These are phyloP conservation scores for Amblyjoppa proteus DNA, from an alignment of 2,888 invertebrate genomes.

Conservation along the genomic window DNA sequence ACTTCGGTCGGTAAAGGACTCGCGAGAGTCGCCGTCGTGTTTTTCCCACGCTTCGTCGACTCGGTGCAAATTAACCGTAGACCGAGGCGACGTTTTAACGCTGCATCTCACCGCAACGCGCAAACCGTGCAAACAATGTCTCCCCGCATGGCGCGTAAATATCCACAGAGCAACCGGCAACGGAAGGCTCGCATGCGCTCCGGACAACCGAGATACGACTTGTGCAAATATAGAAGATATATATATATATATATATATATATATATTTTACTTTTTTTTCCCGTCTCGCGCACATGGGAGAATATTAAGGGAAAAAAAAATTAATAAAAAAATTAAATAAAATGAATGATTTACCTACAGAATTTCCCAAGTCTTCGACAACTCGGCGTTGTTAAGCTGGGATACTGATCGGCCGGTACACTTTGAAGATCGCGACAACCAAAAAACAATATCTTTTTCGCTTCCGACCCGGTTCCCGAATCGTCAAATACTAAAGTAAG, in stretches of 20 bases:
- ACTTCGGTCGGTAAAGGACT: neutral
- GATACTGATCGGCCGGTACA: slow-evolving; percentile 91
- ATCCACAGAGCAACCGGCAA: neutral
- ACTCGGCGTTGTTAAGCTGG: slow-evolving; percentile 98
- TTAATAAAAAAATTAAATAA: neutral
- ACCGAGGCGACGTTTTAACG: slow-evolving; percentile 40
- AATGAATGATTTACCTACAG: slow-evolving; percentile 90
- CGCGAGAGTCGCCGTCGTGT: slow-evolving; percentile 21
- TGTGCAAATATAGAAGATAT: slow-evolving; percentile 1
- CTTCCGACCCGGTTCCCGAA: too few species aligned
- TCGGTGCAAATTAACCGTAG: slow-evolving; percentile 72
- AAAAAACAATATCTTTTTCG: too few species aligned
- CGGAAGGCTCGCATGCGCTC: neutral
- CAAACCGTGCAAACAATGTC: slow-evolving; percentile 45
- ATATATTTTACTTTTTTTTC: neutral
- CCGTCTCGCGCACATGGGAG: neutral
- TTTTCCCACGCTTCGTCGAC: slow-evolving; percentile 75
- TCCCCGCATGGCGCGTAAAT: slow-evolving; percentile 1
- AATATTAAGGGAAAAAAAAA: neutral
- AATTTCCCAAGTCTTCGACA: slow-evolving; percentile 97
- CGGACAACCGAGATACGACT: slow-evolving; percentile 7
- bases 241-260: neutral
- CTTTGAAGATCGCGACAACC: neutral
- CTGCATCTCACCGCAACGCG: slow-evolving; percentile 3
- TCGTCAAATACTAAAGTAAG: too few species aligned